Percentiles rank a stretch among this genome's conserved stretches.
These are phyloP conservation scores for Eulithis testata DNA, from an alignment of 2,888 invertebrate species.

Conservation along the genomic window DNA sequence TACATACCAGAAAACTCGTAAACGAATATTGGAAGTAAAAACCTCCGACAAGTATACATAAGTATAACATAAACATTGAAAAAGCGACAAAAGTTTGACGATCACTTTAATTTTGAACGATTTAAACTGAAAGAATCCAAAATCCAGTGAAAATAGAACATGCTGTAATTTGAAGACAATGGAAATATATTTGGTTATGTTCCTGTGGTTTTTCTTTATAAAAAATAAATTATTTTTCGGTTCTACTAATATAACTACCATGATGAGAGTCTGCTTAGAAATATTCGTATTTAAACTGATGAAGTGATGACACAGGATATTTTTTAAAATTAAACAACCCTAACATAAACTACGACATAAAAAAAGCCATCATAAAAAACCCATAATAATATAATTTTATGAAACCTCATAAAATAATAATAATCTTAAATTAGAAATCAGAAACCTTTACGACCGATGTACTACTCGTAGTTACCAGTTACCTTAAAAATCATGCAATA, in stretches of 20 bases:
- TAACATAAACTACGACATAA: too few species aligned
- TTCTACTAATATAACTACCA: background rate
- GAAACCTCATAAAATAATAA: background rate
- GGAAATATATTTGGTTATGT: background rate
- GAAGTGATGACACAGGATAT: too few species aligned
- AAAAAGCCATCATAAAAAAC: too few species aligned
- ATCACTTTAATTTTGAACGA: constrained; percentile 1
- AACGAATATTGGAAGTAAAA: background rate
- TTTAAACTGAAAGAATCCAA: constrained; percentile 18
- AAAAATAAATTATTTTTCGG: constrained; percentile 1
- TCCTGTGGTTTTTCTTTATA: background rate
- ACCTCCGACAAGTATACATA: constrained; percentile 2
- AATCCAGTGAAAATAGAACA: constrained; percentile 8
- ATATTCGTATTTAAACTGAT: too few species aligned
- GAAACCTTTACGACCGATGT: background rate
- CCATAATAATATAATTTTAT: too few species aligned
- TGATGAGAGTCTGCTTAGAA: background rate
- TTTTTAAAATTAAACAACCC: too few species aligned
- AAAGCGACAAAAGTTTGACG: background rate
- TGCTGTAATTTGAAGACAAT: background rate
- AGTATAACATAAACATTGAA: constrained; percentile 7
- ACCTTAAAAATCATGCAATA: too few species aligned
- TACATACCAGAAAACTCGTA: background rate
- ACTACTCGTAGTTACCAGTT: too few species aligned
- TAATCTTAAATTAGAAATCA: background rate